Percentiles rank a stretch among this genome's conserved stretches.
These are phyloP conservation scores for Rhinopithecus roxellana DNA, from an alignment of 2,113 vertebrate species.

Conservation along the genomic window DNA sequence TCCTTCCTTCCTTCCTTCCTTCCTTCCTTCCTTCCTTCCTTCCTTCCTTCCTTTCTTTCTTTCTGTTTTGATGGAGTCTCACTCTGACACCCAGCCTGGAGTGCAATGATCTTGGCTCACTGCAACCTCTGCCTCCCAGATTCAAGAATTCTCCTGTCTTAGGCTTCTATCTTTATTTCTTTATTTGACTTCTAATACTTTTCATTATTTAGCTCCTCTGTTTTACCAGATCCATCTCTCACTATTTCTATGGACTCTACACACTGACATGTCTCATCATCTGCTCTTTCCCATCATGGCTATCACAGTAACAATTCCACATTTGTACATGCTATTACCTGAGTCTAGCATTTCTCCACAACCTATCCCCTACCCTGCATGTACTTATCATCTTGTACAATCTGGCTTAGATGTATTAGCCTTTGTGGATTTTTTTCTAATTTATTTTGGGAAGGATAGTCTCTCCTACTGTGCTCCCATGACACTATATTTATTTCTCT, in stretches of 20 bases:
- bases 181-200: neutral
- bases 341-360: neutral
- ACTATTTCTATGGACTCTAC: neutral
- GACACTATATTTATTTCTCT: neutral
- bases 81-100: no score
- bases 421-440: neutral
- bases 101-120: no score
- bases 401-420: neutral
- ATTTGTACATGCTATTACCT: neutral
- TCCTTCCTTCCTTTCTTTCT: rapidly evolving
- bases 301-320: neutral
- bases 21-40: rapidly evolving
- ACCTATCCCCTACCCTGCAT: neutral
- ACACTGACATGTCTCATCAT: neutral
- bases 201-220: neutral
- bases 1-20: rapidly evolving
- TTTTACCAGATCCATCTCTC: neutral
- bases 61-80: no score
- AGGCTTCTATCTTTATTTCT: neutral
- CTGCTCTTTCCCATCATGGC: neutral
- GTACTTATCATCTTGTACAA: neutral
- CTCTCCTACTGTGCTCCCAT: neutral
- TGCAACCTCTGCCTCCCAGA: no score
- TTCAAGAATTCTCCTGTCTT: no score
- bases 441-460: neutral